Evolutionary conservation across 2,113 vertebrate genomes (phyloP).

Genomic region (Melanerpes formicivorus): DNA sequence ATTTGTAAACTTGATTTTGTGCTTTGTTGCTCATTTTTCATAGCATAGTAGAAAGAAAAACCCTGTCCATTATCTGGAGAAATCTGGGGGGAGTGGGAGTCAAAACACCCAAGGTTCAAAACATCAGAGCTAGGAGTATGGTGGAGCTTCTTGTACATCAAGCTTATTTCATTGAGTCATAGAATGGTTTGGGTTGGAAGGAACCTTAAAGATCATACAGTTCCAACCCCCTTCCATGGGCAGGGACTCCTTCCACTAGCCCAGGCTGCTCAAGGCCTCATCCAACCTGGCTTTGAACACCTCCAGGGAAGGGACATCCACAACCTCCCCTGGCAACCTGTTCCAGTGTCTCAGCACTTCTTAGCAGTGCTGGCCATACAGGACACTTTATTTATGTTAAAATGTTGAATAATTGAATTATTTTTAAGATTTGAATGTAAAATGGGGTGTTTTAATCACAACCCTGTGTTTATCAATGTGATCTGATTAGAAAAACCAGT

Average conservation of each 20-base stretch:
- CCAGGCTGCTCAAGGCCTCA: too few relatives aligned
- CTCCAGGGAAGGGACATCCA: too few relatives aligned
- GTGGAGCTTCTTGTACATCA: accelerated
- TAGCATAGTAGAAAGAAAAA: accelerated
- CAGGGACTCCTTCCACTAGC: too few relatives aligned
- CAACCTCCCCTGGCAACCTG: too few relatives aligned
- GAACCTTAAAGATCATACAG: too few relatives aligned
- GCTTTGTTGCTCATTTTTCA: not conserved
- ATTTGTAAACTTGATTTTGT: not conserved
- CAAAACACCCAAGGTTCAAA: not conserved
- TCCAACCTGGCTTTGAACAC: too few relatives aligned
- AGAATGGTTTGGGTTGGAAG: too few relatives aligned
- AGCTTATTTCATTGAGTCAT: too few relatives aligned
- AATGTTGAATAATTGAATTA: not conserved
- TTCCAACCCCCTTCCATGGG: too few relatives aligned
- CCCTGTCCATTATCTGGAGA: not conserved
- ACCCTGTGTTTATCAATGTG: not conserved
- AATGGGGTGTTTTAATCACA: not conserved
- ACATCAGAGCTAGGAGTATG: accelerated
- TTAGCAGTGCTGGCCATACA: not conserved
- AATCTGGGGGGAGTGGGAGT: not conserved
- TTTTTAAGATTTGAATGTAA: accelerated
- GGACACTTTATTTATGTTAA: accelerated
- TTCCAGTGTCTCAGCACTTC: too few relatives aligned
- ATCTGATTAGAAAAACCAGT: not conserved